These are phyloP conservation scores for Pyralis farinalis DNA, from an alignment of 2,888 invertebrate species.

Conservation along the genomic window DNA sequence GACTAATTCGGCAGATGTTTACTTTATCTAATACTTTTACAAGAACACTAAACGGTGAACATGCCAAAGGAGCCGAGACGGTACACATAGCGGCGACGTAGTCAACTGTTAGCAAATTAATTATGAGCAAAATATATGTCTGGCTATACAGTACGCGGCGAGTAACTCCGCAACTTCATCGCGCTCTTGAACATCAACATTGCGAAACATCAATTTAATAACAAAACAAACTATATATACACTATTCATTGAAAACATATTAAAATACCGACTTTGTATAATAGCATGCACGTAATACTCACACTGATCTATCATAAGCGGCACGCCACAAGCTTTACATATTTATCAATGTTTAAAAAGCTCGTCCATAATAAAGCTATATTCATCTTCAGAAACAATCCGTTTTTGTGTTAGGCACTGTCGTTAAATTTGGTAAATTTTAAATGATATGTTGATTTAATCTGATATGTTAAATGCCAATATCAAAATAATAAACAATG, in stretches of 20 bases:
- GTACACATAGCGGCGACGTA: slow-evolving; percentile 6
- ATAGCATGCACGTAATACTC: too few species aligned
- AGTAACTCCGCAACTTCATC: slow-evolving; percentile 39
- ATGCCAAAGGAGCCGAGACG: slow-evolving; percentile 31
- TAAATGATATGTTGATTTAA: slow-evolving; percentile 63
- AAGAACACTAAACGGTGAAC: slow-evolving; percentile 70
- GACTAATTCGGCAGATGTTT: slow-evolving; percentile 74
- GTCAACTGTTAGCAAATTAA: slow-evolving; percentile 26
- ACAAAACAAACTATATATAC: slow-evolving; percentile 72
- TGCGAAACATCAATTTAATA: slow-evolving; percentile 69
- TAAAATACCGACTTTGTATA: slow-evolving; percentile 63
- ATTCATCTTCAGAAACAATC: background rate
- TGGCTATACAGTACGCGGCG: slow-evolving; percentile 19
- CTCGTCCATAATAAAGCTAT: background rate
- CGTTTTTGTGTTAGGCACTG: background rate
- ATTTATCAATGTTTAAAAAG: background rate
- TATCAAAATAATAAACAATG: slow-evolving; percentile 22
- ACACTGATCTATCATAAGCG: too few species aligned
- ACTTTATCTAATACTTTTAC: slow-evolving; percentile 51
- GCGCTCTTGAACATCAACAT: slow-evolving; percentile 68
- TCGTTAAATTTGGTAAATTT: slow-evolving; percentile 24
- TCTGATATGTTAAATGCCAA: slow-evolving; percentile 56
- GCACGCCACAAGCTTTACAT: too few species aligned
- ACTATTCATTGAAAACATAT: slow-evolving; percentile 41
- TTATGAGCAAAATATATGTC: slow-evolving; percentile 20